Percentiles rank a stretch among this genome's conserved stretches.
Evolutionary conservation across 23 tunicate genomes (phyloP).

Genomic region (Phallusia fumigata): DNA sequence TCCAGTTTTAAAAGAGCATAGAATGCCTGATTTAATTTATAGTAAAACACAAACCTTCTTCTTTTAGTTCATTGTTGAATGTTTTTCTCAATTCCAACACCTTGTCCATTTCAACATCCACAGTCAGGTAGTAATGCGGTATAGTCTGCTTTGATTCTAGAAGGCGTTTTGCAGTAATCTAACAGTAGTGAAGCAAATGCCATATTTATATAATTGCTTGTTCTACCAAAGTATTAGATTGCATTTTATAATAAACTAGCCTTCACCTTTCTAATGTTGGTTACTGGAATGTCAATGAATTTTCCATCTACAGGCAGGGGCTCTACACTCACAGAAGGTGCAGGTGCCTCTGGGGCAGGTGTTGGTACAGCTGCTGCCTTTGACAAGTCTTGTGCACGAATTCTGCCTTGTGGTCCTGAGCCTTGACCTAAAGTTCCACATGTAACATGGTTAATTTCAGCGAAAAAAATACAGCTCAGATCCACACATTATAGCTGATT

Average conservation of each 20-base stretch:
- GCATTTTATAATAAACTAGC: neutral
- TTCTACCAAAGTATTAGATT: neutral
- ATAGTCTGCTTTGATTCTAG: constrained; percentile 88
- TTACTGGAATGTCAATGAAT: constrained; percentile 60
- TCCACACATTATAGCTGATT: neutral
- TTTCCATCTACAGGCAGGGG: constrained; percentile 35
- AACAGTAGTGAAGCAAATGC: neutral
- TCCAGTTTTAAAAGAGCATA: no score
- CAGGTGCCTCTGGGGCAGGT: constrained; percentile 12
- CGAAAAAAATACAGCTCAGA: no score
- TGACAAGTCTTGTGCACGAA: constrained; percentile 75
- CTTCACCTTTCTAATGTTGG: constrained; percentile 74
- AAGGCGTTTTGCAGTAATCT: constrained; percentile 87
- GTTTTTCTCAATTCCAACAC: constrained; percentile 41
- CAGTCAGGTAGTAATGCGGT: constrained; percentile 92
- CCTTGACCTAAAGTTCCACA: constrained; percentile 34
- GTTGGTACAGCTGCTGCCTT: constrained; percentile 37
- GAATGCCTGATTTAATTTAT: no score
- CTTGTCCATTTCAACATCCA: constrained; percentile 86
- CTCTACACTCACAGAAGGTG: neutral
- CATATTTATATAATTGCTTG: neutral
- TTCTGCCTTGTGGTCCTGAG: constrained; percentile 80
- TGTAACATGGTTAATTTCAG: no score
- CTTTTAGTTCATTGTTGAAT: constrained; percentile 54
- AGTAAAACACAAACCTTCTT: constrained; percentile 39